A percentile compares a stretch with the other conserved stretches of the same genome.
These are phyloP conservation scores for Ceyx cyanopectus DNA, from an alignment of 2,113 vertebrate species.

Conservation along the genomic window DNA sequence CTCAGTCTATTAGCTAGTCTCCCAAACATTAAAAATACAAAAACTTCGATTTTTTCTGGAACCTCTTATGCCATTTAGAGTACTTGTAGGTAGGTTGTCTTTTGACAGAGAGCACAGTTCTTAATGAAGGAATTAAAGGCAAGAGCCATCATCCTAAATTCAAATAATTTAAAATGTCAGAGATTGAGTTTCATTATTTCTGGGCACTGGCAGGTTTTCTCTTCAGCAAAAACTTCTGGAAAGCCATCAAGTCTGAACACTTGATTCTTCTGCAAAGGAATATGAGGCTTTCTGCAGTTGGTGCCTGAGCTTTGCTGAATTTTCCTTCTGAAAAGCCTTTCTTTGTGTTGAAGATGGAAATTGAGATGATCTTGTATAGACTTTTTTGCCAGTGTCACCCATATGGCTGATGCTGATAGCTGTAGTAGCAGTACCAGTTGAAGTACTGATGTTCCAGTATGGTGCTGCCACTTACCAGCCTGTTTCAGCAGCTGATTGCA, in stretches of 20 bases:
- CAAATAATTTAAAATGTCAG: not conserved
- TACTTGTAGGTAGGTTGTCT: not conserved
- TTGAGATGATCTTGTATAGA: not conserved
- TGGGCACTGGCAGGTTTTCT: not conserved
- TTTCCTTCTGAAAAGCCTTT: not conserved
- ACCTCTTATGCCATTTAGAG: not conserved
- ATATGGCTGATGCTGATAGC: not conserved
- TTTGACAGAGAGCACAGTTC: not conserved
- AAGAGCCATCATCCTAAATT: not conserved
- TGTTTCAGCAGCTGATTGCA: not conserved
- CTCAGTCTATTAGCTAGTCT: not conserved
- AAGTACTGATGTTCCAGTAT: not conserved
- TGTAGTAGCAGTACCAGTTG: not conserved
- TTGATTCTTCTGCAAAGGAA: not conserved
- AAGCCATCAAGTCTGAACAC: not conserved
- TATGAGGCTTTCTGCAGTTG: not conserved
- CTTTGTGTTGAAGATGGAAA: not conserved
- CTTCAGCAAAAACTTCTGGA: not conserved
- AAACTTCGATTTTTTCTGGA: not conserved
- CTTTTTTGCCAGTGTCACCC: not conserved
- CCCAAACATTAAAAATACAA: not conserved
- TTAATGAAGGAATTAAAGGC: not conserved
- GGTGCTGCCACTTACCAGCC: not conserved
- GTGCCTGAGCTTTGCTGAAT: not conserved
- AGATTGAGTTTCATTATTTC: not conserved